Evolutionary conservation across 1,140 invertebrate species (phyloP), one percentile per base, ranked within the genome.

Genomic region (Semibalanus balanoides): DNA sequence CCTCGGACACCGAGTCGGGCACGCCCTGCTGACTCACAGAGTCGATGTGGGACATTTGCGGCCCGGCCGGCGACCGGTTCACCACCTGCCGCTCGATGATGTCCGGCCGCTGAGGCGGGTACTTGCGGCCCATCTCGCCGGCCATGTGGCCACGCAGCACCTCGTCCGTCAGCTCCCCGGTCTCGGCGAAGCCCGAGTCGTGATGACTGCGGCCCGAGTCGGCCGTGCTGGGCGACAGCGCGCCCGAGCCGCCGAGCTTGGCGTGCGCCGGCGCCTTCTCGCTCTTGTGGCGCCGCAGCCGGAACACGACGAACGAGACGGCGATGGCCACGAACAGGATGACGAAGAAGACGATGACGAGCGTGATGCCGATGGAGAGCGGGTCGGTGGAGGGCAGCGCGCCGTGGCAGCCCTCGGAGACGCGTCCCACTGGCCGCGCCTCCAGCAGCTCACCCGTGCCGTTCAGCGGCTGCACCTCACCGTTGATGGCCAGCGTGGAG

Each of bases 311-410:
- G 82, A 96, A 96, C 74, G 92, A 95, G 11, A 93, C 90, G 31
- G 94, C 85, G 76, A 96, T 95, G 0, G 93, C 93, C 14, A 95
- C 89, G 29, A 96, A 86, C 19, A 96, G 84, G 73, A 94, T 92
- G 3, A 95, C 89, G 81, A 98, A 96, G 84, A 98, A 97, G 5
- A 96, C 92, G 73, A 97, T 94, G 0, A 98, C 93, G 30, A 98
- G 85, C 0, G 93, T 95, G 51, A 96, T 91, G 40, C 94, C 94
- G 71, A 96, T 93, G 80, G 91, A 93, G 0, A 96, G 84, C 0
- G 93, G 93, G 86, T 95, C 92, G 9, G 93, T 89, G 0, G 90
- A 89, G 76, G 91, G 88, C 0, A 90, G 88, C 5, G 82, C 81
- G n/a, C 83, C 82, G n/a, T 82, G 81, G 14, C 83, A 80, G 31